A percentile compares a stretch with the other conserved stretches of the same genome.
phyloP scores from a whole-genome alignment of 2,797 vertebrate species.

The Iguana delicatissima region DNA sequence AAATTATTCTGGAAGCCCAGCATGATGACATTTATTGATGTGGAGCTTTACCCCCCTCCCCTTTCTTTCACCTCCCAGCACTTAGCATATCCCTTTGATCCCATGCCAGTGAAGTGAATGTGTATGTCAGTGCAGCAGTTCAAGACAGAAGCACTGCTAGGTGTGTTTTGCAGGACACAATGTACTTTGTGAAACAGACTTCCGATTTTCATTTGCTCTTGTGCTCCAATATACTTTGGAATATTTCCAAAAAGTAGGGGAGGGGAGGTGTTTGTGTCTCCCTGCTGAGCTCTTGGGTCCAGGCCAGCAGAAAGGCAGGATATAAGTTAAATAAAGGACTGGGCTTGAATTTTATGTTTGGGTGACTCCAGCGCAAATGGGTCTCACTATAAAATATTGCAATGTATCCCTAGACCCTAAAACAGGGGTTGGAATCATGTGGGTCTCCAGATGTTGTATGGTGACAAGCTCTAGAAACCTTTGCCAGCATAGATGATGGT shows the following conservation, averaged over 20 bases:
- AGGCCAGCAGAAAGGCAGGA: too few relatives aligned
- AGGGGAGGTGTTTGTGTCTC: not conserved
- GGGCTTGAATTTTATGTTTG: not conserved
- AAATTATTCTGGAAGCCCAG: not conserved
- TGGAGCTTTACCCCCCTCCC: not conserved
- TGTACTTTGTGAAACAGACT: not conserved
- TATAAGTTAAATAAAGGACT: not conserved
- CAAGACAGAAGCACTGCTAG: not conserved
- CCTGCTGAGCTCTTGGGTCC: too few relatives aligned
- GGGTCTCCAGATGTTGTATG: too few relatives aligned
- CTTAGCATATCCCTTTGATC: not conserved
- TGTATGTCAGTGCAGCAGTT: not conserved
- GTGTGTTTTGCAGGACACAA: not conserved
- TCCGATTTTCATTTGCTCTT: not conserved
- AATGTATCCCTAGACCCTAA: not conserved
- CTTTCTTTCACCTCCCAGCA: slow-evolving; percentile 17
- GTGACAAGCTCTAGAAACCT: too few relatives aligned
- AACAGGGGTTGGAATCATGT: too few relatives aligned
- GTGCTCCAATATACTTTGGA: not conserved
- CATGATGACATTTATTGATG: not conserved
- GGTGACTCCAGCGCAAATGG: not conserved
- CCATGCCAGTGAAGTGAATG: slow-evolving; percentile 15
- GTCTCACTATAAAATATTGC: not conserved
- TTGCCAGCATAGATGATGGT: too few relatives aligned
- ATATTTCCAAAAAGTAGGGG: not conserved